phyloP scores from a whole-genome alignment of 1,140 invertebrate species.

The Asobara japonica region DNA sequence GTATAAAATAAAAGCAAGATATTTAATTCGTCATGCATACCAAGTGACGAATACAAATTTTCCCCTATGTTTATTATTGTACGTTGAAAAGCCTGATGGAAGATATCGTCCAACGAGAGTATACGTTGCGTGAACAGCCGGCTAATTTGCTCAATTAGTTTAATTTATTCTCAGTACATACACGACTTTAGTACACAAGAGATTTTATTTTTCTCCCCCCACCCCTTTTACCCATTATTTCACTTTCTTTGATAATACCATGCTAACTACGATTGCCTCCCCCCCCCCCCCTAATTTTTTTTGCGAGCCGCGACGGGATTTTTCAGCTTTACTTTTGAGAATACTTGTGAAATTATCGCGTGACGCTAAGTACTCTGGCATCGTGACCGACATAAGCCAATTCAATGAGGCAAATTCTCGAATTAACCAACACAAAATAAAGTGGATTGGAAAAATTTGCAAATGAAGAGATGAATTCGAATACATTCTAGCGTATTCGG shows the following conservation, averaged over 20 bases:
- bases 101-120: not conserved
- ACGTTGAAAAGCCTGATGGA: slow-evolving; percentile 3
- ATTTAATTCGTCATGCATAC: slow-evolving; percentile 32
- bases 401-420: not conserved
- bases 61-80: not conserved
- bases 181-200: slow-evolving; percentile 32
- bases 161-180: slow-evolving; percentile 62
- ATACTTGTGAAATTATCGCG: slow-evolving; percentile 10
- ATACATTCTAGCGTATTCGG: no score
- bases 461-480: no score
- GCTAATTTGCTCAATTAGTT: slow-evolving; percentile 63
- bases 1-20: slow-evolving; percentile 7
- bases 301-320: not conserved
- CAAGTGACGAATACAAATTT: slow-evolving; percentile 32
- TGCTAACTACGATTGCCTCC: not conserved
- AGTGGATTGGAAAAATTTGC: not conserved
- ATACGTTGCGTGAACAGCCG: slow-evolving; percentile 54
- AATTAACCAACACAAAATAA: not conserved
- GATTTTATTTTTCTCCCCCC: slow-evolving; percentile 1
- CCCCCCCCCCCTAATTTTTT: not conserved
- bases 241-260: slow-evolving; percentile 26
- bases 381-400: slow-evolving; percentile 3
- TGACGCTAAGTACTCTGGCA: slow-evolving; percentile 8
- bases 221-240: slow-evolving; percentile 19
- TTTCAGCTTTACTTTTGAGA: not conserved